Evolutionary conservation across 92 coral and sea anemone genomes (phyloP).

Genomic region (Heteractis magnifica): DNA sequence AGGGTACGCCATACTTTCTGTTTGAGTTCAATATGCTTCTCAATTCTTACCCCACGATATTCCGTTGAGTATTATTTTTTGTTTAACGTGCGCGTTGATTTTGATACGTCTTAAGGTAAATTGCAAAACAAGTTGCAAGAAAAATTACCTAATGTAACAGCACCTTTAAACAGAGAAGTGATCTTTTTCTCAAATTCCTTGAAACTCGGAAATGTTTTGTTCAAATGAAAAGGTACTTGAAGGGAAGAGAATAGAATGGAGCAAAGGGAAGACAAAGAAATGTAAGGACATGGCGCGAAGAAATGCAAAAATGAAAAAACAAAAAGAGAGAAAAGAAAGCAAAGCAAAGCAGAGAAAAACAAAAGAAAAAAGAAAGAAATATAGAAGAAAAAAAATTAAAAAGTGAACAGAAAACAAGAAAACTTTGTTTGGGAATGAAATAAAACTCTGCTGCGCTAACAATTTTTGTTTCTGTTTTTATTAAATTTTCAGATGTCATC

Average conservation of each 20-base stretch:
- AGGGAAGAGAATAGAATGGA: no score
- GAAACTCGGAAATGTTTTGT: no score
- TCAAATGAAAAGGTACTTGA: no score
- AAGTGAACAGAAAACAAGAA: background rate
- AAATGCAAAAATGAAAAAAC: background rate
- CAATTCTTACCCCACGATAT: no score
- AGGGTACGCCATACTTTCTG: conserved; percentile 44
- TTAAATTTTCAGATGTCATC: conserved; percentile 55
- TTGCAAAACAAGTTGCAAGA: no score
- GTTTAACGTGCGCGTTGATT: background rate
- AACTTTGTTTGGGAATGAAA: background rate
- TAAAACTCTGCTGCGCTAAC: background rate
- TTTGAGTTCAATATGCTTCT: no score
- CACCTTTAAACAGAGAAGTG: no score
- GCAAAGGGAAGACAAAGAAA: no score
- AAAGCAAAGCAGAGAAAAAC: background rate
- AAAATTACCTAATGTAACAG: no score
- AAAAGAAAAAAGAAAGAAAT: background rate
- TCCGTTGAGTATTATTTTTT: background rate
- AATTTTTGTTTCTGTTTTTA: background rate
- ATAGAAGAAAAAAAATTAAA: background rate
- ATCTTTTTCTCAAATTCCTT: no score
- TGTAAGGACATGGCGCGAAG: background rate
- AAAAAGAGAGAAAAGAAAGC: background rate
- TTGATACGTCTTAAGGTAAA: no score